These are phyloP conservation scores for Spisula subtruncata DNA, from an alignment of 2,888 invertebrate genomes.

Conservation along the genomic window DNA sequence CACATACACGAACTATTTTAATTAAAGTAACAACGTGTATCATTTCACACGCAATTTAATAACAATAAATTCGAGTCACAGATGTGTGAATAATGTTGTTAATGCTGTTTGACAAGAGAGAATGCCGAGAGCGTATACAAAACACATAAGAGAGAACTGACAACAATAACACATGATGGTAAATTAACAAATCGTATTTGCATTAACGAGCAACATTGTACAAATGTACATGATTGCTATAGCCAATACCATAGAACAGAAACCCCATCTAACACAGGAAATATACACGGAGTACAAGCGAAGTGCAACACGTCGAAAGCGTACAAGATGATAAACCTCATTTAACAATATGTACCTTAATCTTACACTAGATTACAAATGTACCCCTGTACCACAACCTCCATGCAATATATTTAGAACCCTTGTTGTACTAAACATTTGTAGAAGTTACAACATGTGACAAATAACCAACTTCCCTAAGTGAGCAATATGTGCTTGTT, in stretches of 20 bases:
- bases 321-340: too few relatives aligned
- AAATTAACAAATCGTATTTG: not conserved
- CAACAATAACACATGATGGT: not conserved
- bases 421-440: too few relatives aligned
- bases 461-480: not conserved
- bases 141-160: not conserved
- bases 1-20: not conserved
- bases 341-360: too few relatives aligned
- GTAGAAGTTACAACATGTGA: too few relatives aligned
- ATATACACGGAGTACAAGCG: too few relatives aligned
- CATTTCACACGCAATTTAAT: slow-evolving; percentile 4
- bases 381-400: too few relatives aligned
- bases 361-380: too few relatives aligned
- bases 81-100: not conserved
- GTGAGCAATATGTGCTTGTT: not conserved
- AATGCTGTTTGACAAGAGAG: slow-evolving; percentile 4
- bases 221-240: not conserved
- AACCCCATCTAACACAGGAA: too few relatives aligned
- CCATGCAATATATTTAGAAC: too few relatives aligned
- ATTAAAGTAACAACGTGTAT: not conserved
- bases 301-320: too few relatives aligned
- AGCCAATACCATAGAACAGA: too few relatives aligned
- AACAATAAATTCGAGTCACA: slow-evolving; percentile 10
- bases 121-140: not conserved
- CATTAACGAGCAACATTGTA: not conserved